Conservation (phyloP, 1,140 invertebrate genomes). For the Mamestra configurata region DNA sequence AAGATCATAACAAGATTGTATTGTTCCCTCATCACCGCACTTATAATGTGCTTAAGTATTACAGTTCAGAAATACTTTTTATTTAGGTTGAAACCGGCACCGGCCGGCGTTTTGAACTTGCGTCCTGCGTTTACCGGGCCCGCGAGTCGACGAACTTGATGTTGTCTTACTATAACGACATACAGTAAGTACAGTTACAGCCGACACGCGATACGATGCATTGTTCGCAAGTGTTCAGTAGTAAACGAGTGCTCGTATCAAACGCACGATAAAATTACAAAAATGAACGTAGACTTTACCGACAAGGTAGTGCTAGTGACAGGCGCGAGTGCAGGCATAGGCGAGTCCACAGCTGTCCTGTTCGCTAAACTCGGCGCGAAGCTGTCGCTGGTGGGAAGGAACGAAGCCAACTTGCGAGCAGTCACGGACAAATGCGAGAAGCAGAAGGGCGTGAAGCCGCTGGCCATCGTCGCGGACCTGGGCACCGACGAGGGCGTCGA, state of each 20-base stretch:
- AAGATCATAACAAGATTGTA: too few species aligned
- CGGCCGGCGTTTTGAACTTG: too few species aligned
- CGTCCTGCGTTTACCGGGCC: too few species aligned
- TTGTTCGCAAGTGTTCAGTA: neutral
- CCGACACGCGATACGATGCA: neutral
- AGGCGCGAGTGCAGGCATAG: slow-evolving; percentile 95
- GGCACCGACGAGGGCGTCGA: slow-evolving; percentile 57
- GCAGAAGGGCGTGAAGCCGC: slow-evolving; percentile 35
- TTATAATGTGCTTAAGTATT: too few species aligned
- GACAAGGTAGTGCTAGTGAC: slow-evolving; percentile 91
- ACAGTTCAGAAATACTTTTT: too few species aligned
- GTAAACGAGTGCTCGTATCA: neutral
- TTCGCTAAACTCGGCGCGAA: slow-evolving; percentile 91
- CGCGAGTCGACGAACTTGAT: too few species aligned
- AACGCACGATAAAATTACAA: neutral
- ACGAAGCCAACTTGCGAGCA: slow-evolving; percentile 87
- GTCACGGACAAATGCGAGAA: slow-evolving; percentile 88
- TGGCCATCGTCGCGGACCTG: slow-evolving; percentile 60
- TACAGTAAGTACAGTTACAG: too few species aligned
- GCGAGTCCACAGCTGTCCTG: slow-evolving; percentile 91
- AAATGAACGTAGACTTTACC: slow-evolving; percentile 54
- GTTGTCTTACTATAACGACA: too few species aligned
- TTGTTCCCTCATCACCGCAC: too few species aligned
- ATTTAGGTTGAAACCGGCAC: too few species aligned
- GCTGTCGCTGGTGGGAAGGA: slow-evolving; percentile 93